These are phyloP conservation scores for Peromyscus melanophrys DNA, from an alignment of 2,797 vertebrate genomes.

Conservation along the genomic window DNA sequence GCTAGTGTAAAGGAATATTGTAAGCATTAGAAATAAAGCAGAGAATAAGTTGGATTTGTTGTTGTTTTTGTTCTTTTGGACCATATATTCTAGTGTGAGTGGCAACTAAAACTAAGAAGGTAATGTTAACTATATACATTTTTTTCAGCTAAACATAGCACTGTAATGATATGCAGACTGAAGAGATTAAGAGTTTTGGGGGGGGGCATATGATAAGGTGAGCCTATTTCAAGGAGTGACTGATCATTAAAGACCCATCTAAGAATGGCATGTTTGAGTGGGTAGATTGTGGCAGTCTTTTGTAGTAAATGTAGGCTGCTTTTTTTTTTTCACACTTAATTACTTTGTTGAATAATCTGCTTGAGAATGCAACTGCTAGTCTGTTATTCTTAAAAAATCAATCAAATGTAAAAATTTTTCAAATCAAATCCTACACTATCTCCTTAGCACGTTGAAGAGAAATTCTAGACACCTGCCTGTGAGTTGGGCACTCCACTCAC, in stretches of 20 bases:
- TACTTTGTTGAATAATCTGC: not conserved
- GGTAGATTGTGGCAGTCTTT: not conserved
- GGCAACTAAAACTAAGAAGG: not conserved
- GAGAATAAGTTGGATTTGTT: slow-evolving; percentile 23
- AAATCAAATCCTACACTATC: not conserved
- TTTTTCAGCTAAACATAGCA: not conserved
- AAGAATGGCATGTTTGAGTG: not conserved
- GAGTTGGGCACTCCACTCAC: not conserved
- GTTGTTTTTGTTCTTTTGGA: not conserved
- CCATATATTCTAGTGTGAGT: not conserved
- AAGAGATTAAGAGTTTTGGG: not conserved
- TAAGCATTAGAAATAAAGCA: slow-evolving; percentile 14
- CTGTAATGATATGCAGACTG: not conserved
- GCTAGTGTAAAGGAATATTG: not conserved
- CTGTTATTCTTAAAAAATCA: slow-evolving; percentile 37
- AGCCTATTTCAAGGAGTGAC: not conserved
- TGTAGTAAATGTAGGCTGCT: not conserved
- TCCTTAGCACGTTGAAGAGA: not conserved
- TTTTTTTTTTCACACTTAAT: not conserved
- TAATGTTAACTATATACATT: not conserved
- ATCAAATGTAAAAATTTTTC: not conserved
- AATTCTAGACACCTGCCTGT: not conserved
- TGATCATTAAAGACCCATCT: not conserved
- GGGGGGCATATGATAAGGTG: not conserved
- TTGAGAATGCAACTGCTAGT: not conserved